These are phyloP conservation scores for Argya squamiceps DNA, from an alignment of 2,797 vertebrate species.

Conservation along the genomic window DNA sequence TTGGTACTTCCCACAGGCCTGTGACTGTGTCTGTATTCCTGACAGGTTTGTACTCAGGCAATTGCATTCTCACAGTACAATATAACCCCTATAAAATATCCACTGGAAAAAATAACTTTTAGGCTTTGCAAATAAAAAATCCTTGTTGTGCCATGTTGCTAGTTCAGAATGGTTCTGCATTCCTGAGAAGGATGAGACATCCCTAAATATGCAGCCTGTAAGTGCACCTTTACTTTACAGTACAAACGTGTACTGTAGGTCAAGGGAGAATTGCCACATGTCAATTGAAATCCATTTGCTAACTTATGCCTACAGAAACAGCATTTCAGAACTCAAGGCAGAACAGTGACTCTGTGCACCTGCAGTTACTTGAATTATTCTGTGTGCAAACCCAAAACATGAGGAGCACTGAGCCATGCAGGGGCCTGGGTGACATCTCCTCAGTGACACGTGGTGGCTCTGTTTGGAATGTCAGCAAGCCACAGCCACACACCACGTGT, in stretches of 20 bases:
- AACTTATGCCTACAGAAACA: neutral
- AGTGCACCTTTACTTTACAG: neutral
- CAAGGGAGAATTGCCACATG: neutral
- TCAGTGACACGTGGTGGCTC: neutral
- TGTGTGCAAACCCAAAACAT: rapidly evolving
- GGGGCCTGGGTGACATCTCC: neutral
- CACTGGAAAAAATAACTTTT: neutral
- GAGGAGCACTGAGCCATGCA: rapidly evolving
- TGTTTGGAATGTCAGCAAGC: neutral
- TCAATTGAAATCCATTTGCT: neutral
- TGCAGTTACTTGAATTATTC: neutral
- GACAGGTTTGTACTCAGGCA: neutral
- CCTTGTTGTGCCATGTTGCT: neutral
- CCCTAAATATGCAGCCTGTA: neutral
- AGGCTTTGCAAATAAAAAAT: neutral
- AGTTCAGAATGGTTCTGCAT: neutral
- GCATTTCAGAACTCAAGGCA: neutral
- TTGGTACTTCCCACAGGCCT: neutral
- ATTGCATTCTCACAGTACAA: neutral
- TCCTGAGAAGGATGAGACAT: neutral
- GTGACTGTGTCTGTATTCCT: neutral
- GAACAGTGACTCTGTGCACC: neutral
- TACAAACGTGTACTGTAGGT: neutral
- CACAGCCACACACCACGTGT: neutral
- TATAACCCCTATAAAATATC: neutral